Base-by-base conservation (phyloP, 2,888 invertebrate genomes). In the Parnassius glacialis region DNA sequence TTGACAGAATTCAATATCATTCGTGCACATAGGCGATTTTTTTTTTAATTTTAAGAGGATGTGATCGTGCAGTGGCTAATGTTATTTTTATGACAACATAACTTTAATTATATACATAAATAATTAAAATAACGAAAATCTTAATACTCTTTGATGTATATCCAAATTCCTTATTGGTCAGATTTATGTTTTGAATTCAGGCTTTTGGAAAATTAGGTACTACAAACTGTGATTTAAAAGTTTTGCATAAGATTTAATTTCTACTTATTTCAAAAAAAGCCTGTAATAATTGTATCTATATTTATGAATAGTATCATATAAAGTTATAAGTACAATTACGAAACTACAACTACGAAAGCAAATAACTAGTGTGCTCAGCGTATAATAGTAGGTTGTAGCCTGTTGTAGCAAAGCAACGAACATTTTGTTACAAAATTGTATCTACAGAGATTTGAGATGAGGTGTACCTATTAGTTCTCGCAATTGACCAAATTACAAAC, bases 401-500 rank as follows among this genome's bases (percentile, higher is more conserved):
- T 75, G 74, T 74, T 72, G 79, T 80, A 83, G 84, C 81, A 81
- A 83, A 84, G 84, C 84, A 82, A 81, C 77, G 70, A 74, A 76
- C 72, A 73, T 75, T 74, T 76, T 70, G 70, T 72, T 70, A 73
- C 74, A 66, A 62, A 64, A 70, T 58, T 55, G 5, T 34, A 34
- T 34, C n/a, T 80, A 81, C 75, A 74, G 75, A 78, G 73, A 77
- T 75, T 79, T 78, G 76, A 81, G 75, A 80, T 78, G 75, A 81
- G 75, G 74, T 81, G 72, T 64, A 69, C 62, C 67, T 67, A 64
- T 65, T 78, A 79, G 75, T 72, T 76, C 75, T 83, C 78, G 80
- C 82, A 90, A 90, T 90, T 90, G 89, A 90, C 88, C 78, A 82
- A 85, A 83, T 87, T 85, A 88, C 81, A 82, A 82, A 81, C 74